A percentile compares a stretch with the other conserved stretches of the same genome.
Conservation (phyloP, 2,113 vertebrate species). For the Megaleporinus macrocephalus region DNA sequence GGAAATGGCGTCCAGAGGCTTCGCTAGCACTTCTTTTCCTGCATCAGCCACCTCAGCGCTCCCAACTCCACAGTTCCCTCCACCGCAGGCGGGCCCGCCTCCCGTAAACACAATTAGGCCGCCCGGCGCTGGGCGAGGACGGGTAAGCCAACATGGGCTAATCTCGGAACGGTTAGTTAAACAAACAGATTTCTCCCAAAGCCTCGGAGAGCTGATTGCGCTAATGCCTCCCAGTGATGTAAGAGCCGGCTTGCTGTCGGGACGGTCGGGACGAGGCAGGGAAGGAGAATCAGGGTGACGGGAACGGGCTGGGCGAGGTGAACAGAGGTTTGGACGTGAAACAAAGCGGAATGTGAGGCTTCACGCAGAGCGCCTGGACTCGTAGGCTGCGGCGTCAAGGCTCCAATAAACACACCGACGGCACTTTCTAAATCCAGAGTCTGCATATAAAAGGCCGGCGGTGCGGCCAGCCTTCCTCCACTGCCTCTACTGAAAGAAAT, state of each 20-base stretch:
- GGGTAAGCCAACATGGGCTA: constrained; percentile 57
- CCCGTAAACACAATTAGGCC: constrained; percentile 55
- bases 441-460: constrained; percentile 56
- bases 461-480: constrained; percentile 61
- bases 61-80: constrained; percentile 44
- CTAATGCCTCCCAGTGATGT: not conserved
- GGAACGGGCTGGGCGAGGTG: constrained; percentile 72
- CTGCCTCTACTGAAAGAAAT: not conserved
- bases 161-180: constrained; percentile 67
- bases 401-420: constrained; percentile 60
- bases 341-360: constrained; percentile 62
- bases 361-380: constrained; percentile 55
- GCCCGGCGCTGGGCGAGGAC: constrained; percentile 40
- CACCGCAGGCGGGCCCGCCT: constrained; percentile 43
- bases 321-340: constrained; percentile 72
- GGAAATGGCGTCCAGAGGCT: constrained; percentile 20
- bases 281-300: constrained; percentile 48
- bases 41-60: constrained; percentile 1
- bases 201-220: constrained; percentile 51
- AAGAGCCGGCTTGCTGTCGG: constrained; percentile 44
- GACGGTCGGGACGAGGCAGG: constrained; percentile 8
- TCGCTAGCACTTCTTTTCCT: constrained; percentile 2
- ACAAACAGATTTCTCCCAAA: constrained; percentile 64
- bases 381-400: constrained; percentile 49
- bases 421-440: constrained; percentile 59